Base-by-base conservation (phyloP, 2,113 vertebrate genomes). In the Myotis lucifugus region DNA sequence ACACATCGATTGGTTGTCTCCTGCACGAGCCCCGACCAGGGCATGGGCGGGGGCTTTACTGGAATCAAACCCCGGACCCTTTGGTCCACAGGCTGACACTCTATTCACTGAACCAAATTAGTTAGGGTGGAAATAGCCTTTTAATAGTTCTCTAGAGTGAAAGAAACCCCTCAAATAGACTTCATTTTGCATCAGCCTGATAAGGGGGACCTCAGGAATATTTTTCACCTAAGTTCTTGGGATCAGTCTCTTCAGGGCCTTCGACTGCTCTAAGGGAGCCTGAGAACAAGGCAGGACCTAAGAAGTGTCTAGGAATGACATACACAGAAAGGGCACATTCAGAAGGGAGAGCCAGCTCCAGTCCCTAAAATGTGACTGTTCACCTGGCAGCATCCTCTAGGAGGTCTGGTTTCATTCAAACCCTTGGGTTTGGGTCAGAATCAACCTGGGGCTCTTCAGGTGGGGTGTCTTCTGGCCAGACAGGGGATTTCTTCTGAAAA, bases 261-360 rank as follows among this genome's bases (percentile, higher is more conserved):
- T 25, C 59, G 91, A 76, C 72, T 54, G 37, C 37, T 77, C 21
- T 48, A 48, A 34, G 50, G 61, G 34, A 93, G 78, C 23, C 72
- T 90, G 78, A 88, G 85, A 85, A 40, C 61, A 61, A 92, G n/a
- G 25, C 14, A 46, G 66, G 69, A 64, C 40, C 92, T 83, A 73
- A 50, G 61, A 74, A 50, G 64, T 21, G 15, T 87, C 70, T 79
- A 40, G 77, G 70, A 83, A 66, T 74, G 54, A 77, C 21, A 46
- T 19, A n/a, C 54, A 46, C 37, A 85, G 77, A 81, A 3, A 73
- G 10, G 79, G 52, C n/a, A 42, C 15, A 74, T 40, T 54, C n/a
- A 59, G 78, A 93, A 82, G 50, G 48, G 34, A 88, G 93, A 79
- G 50, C 23, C 11, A 69, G 40, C 6, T 69, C 42, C 64, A 42